Percentiles rank a stretch among this genome's conserved stretches.
Evolutionary conservation across 2,113 vertebrate genomes (phyloP).

Genomic region (Menidia beryllina): DNA sequence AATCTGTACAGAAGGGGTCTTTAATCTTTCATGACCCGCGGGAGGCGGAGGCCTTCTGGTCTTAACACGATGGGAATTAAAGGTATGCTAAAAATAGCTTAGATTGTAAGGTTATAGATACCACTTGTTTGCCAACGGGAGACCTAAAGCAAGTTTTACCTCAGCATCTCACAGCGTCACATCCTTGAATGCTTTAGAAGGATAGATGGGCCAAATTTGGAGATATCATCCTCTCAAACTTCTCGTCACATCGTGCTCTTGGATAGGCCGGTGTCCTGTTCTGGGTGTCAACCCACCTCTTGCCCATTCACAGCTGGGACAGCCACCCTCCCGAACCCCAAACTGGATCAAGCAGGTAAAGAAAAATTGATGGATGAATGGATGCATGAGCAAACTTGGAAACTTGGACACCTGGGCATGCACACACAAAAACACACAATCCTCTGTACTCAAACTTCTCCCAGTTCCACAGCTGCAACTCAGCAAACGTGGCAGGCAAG

Average conservation of each 20-base stretch:
- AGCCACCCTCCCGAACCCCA: too few species aligned
- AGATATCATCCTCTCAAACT: slow-evolving; percentile 27
- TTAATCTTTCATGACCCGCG: slow-evolving; percentile 70
- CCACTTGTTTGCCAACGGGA: slow-evolving; percentile 47
- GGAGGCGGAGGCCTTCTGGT: slow-evolving; percentile 52
- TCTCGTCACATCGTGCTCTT: too few species aligned
- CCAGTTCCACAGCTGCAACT: slow-evolving; percentile 79
- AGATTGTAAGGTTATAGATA: slow-evolving; percentile 50
- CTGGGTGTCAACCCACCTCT: too few species aligned
- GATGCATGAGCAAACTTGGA: slow-evolving; percentile 33
- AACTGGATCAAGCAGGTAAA: too few species aligned
- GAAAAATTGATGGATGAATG: too few species aligned
- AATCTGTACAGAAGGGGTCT: slow-evolving; percentile 53
- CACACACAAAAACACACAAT: slow-evolving; percentile 30
- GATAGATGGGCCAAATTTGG: slow-evolving; percentile 18
- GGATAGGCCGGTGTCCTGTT: too few species aligned
- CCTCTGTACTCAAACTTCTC: slow-evolving; percentile 54
- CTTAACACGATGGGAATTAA: slow-evolving; percentile 58
- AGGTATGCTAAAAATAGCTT: slow-evolving; percentile 55
- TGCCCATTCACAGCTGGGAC: too few species aligned
- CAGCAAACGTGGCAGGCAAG: slow-evolving; percentile 83
- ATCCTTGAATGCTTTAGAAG: not conserved
- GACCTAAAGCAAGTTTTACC: slow-evolving; percentile 21
- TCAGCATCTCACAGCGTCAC: slow-evolving; percentile 8
- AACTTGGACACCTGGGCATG: slow-evolving; percentile 31